Evolutionary conservation across 2,797 vertebrate species (phyloP).

Genomic region (Morus bassanus): DNA sequence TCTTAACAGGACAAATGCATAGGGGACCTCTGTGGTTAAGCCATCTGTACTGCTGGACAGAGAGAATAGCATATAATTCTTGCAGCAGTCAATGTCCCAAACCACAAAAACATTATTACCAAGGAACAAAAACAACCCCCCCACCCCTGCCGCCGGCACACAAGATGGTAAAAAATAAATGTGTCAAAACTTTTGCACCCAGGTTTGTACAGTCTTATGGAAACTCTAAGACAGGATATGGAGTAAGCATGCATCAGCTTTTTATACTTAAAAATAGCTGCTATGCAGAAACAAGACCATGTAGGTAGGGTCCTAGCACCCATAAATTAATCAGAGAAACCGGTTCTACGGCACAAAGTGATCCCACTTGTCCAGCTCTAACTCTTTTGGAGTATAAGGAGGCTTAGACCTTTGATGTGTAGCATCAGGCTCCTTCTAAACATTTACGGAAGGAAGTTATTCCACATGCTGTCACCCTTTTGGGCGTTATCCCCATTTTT

Average conservation of each 20-base stretch:
- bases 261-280: background rate
- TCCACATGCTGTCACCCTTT: background rate
- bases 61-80: background rate
- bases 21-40: conserved; percentile 19
- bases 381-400: background rate
- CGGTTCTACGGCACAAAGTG: background rate
- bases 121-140: background rate
- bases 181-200: background rate
- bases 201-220: background rate
- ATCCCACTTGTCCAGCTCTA: background rate
- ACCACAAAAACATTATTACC: conserved; percentile 41
- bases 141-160: background rate
- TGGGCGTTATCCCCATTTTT: background rate
- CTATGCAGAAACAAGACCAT: background rate
- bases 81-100: conserved; percentile 20
- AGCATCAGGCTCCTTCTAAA: background rate
- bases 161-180: background rate
- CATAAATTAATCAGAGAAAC: background rate
- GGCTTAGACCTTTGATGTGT: background rate
- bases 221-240: background rate
- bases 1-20: conserved; percentile 5
- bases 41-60: conserved; percentile 5
- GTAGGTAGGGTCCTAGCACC: background rate
- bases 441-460: background rate
- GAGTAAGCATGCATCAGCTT: background rate